Evolutionary conservation across 1,140 invertebrate genomes (phyloP), one percentile per base, ranked within the genome.

Genomic region (Gryon sp.): DNA sequence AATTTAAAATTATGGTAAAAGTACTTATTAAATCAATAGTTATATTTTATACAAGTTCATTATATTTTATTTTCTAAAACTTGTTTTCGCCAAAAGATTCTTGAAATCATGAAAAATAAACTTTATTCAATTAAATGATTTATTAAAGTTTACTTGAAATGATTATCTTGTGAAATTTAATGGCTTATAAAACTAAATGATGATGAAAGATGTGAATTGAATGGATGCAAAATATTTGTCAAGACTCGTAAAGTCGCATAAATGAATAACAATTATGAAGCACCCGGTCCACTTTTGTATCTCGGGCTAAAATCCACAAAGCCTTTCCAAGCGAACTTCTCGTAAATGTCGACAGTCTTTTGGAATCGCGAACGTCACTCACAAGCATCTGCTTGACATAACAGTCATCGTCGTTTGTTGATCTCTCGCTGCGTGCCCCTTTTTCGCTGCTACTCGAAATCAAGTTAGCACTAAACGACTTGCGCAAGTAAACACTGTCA

Each of bases 401-500:
- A 43, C 18, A 62, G 55, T 72, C 68, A 63, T 52, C 26, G 19
- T 48, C 38, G 30, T 24, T 32, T 34, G 9, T 36, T 18, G 14
- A 0, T 5, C 43, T 8, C 15, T 5, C 2, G 2, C 15, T 5
- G 2, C 8, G 22, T 12, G 16, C 11, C 46, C 19, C 36, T 45
- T 16, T 28, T 36, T 50, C 19, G 6, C 43, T 20, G 28, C 50
- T 43, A 69, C 57, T 76, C 45, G 52, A 69, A 45, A 48, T 50
- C 19, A 30, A 28, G 38, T 59, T 50, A 60, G 57, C 24, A 41
- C 14, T 18, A 50, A 76, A 38, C 46, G 59, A 62, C 36, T 52
- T 59, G 38, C 52, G 41, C 30, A 43, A 59, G 52, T 70, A 76
- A 76, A 70, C 65, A 76, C 74, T 65, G 65, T 65, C 74, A 70